Evolutionary conservation across 2,888 invertebrate genomes (phyloP), one percentile per base, ranked within the genome.

Genomic region (Plagodis pulveraria): DNA sequence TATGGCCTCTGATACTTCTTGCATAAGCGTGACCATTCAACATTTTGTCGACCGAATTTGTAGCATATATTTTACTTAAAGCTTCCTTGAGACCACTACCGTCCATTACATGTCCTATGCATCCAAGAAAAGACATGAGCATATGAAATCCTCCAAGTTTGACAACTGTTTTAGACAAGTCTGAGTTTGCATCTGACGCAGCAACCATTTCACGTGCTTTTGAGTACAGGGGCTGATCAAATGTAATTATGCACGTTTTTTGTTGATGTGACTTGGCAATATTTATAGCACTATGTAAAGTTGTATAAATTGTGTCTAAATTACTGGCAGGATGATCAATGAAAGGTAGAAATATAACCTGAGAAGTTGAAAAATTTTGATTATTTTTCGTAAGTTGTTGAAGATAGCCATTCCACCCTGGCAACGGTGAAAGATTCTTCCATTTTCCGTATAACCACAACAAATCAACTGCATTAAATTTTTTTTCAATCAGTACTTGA

Each of bases 391-490:
- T 76, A 32, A 74, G 63, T 42, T 68, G 68, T 67, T 77, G 58
- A 74, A 80, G 64, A 71, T 71, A 82, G 12, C 78, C 79, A 65
- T 78, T 78, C 78, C 77, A 82, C 11, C 80, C 77, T 57, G 77
- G 74, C 56, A 78, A 73, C 56, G 67, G 54, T 64, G 61, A 56
- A 63, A 64, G 11, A 65, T 73, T 64, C 52, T 60, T 70, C 72
- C 71, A 76, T 66, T 77, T 77, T 56, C 71, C 74, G 46, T 72
- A 76, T 62, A 76, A 67, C 74, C 76, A 76, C 61, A 73, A 62
- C 55, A 72, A 59, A 69, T 68, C 63, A 63, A 60, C 57, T 62
- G 40, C 62, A 56, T 63, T 57, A 42, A 63, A 45, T 59, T 52
- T 56, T 57, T 58, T 61, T 59, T 55, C 52, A 51, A 49, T 62